Conservation (phyloP, 2,113 vertebrate species). For the Trachemys scripta region DNA sequence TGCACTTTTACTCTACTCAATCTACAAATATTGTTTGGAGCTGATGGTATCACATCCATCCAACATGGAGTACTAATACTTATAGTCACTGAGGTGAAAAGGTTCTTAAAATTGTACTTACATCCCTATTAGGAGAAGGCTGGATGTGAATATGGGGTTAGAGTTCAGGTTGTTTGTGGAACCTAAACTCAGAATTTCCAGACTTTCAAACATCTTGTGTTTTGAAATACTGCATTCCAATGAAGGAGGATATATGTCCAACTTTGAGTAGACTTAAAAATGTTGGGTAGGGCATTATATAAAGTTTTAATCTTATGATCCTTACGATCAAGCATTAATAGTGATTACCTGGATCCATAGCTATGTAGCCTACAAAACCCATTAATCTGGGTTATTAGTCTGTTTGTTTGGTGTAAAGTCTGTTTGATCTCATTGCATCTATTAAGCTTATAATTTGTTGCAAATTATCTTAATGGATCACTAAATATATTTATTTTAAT, state of each 20-base stretch:
- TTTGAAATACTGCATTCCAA: not conserved
- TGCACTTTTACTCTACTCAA: not conserved
- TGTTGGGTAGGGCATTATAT: not conserved
- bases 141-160: not conserved
- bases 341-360: fast-evolving
- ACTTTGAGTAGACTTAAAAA: not conserved
- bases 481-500: not conserved
- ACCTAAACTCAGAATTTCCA: not conserved
- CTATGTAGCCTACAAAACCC: not conserved
- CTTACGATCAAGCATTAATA: not conserved
- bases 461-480: not conserved
- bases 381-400: not conserved
- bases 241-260: not conserved
- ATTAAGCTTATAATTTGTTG: not conserved
- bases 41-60: not conserved
- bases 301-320: not conserved
- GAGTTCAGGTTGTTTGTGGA: not conserved
- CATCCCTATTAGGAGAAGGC: not conserved
- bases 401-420: not conserved
- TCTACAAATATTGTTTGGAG: not conserved
- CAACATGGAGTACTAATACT: fast-evolving
- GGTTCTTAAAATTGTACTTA: not conserved
- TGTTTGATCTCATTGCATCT: not conserved
- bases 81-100: not conserved
- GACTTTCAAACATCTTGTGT: not conserved